phyloP scores from a whole-genome alignment of 2,113 vertebrate species.

The Empidonax alnorum region DNA sequence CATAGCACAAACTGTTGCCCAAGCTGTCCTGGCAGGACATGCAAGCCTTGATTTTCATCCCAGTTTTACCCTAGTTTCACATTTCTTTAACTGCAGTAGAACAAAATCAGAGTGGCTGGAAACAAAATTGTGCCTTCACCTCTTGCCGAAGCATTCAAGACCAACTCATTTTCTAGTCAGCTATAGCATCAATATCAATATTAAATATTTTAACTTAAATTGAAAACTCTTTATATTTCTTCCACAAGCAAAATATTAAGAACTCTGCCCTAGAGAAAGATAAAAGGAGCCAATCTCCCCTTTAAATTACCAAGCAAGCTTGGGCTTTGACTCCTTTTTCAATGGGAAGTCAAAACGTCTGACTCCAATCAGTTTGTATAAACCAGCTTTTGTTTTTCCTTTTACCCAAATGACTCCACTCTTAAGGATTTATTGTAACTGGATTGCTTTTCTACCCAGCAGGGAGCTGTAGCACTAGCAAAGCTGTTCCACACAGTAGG shows the following conservation, averaged over 20 bases:
- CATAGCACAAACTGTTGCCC: not conserved
- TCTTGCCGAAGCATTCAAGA: not conserved
- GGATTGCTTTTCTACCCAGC: slow-evolving; percentile 76
- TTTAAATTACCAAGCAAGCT: slow-evolving; percentile 61
- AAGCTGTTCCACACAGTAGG: slow-evolving; percentile 72
- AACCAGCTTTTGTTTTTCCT: slow-evolving; percentile 75
- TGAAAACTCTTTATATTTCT: slow-evolving; percentile 47
- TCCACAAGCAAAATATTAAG: slow-evolving; percentile 50
- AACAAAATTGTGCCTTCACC: not conserved
- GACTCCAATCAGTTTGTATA: slow-evolving; percentile 76
- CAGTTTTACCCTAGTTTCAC: slow-evolving; percentile 17
- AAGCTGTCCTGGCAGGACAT: slow-evolving; percentile 29
- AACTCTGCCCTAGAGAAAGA: slow-evolving; percentile 51
- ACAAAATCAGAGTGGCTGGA: not conserved
- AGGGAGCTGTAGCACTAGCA: slow-evolving; percentile 70
- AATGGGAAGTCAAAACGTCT: slow-evolving; percentile 69
- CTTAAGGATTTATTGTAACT: slow-evolving; percentile 77
- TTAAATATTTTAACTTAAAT: slow-evolving; percentile 26
- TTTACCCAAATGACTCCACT: slow-evolving; percentile 76
- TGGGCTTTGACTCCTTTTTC: slow-evolving; percentile 64
- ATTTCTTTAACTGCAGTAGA: slow-evolving; percentile 10
- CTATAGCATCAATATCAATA: not conserved
- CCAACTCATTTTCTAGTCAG: not conserved
- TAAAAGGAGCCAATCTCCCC: slow-evolving; percentile 65
- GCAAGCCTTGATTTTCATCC: slow-evolving; percentile 30